Evolutionary conservation across 2,113 vertebrate species (phyloP).

Genomic region (Malaclemys terrapin): DNA sequence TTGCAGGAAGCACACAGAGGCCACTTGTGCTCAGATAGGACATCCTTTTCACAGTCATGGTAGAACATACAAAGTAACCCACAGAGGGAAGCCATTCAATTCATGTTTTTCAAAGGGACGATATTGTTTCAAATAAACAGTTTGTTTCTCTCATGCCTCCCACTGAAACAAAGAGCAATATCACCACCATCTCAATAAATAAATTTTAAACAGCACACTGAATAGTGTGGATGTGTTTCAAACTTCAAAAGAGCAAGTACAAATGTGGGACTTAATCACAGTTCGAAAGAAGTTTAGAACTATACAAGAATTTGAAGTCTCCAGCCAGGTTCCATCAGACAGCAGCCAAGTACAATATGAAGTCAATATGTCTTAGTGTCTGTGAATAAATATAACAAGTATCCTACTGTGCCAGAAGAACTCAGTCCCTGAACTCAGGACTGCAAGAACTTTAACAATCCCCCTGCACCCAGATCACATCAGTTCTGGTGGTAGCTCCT

Average conservation of each 20-base stretch:
- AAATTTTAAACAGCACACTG: slow-evolving; percentile 8
- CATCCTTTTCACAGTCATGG: slow-evolving; percentile 20
- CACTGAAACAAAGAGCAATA: slow-evolving; percentile 18
- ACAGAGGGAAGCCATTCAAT: slow-evolving; percentile 8
- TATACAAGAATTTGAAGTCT: background rate
- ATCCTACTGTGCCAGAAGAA: background rate
- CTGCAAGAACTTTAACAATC: background rate
- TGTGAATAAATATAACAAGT: background rate
- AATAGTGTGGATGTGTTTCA: background rate
- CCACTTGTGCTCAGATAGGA: background rate
- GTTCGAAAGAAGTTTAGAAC: background rate
- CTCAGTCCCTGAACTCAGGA: background rate
- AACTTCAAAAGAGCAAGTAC: slow-evolving; percentile 21
- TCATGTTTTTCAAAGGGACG: slow-evolving; percentile 38
- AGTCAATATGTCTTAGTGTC: background rate
- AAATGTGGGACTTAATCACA: background rate
- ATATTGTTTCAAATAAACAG: slow-evolving; percentile 35
- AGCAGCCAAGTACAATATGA: background rate
- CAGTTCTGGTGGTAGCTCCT: background rate
- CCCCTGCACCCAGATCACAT: background rate
- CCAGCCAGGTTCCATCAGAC: background rate
- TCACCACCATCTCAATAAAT: background rate
- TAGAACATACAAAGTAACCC: slow-evolving; percentile 21
- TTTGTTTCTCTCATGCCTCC: slow-evolving; percentile 29
- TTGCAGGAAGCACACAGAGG: background rate